Evolutionary conservation across 2,888 invertebrate species (phyloP).

Genomic region (Mimachlamys varia): DNA sequence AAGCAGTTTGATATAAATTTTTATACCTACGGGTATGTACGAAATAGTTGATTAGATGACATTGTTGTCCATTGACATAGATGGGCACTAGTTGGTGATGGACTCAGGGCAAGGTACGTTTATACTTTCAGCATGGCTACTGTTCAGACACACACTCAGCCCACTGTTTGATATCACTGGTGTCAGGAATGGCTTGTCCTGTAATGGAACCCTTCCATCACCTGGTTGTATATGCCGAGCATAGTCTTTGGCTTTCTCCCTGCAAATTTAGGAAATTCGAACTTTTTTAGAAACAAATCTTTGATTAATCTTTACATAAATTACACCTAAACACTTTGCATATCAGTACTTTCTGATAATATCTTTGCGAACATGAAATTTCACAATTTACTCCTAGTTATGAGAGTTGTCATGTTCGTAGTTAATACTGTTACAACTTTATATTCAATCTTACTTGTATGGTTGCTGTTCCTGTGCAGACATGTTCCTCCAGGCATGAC

Average conservation of each 20-base stretch:
- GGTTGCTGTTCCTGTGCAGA: constrained; percentile 69
- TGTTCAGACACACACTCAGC: neutral
- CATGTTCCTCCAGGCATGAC: constrained; percentile 75
- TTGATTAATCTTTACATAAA: too few relatives aligned
- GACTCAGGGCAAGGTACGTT: neutral
- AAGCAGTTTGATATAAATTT: neutral
- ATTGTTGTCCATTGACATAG: neutral
- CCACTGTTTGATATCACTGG: neutral
- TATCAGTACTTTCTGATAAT: too few relatives aligned
- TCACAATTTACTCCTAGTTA: too few relatives aligned
- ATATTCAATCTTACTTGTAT: constrained; percentile 68
- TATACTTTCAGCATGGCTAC: neutral
- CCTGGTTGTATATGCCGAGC: constrained; percentile 45
- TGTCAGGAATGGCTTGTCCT: neutral
- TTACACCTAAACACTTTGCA: too few relatives aligned
- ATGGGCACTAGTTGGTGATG: neutral
- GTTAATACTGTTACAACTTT: neutral
- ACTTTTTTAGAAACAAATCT: too few relatives aligned
- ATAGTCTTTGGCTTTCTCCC: constrained; percentile 62
- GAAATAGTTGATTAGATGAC: neutral
- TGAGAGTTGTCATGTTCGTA: too few relatives aligned
- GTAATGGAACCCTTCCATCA: neutral
- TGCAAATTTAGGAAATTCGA: constrained; percentile 44
- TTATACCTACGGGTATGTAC: neutral
- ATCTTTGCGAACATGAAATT: too few relatives aligned